phyloP scores from a whole-genome alignment of 2,888 invertebrate genomes.

The Crepidodera aurea region DNA sequence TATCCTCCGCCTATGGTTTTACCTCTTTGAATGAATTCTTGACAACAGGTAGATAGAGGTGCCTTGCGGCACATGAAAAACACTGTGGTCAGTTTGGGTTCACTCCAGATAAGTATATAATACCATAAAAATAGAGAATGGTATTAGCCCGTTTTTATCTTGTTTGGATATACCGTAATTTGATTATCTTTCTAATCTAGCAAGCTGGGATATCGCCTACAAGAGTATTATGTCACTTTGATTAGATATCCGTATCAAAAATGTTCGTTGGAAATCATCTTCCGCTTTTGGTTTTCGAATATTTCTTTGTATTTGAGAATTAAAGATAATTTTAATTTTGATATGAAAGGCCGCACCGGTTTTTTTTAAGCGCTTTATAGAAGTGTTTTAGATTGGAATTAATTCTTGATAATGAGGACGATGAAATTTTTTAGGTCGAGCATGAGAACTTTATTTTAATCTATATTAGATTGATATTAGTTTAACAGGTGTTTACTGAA shows the following conservation, averaged over 20 bases:
- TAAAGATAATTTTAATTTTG: constrained; percentile 6
- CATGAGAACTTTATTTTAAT: constrained; percentile 8
- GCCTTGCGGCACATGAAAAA: constrained; percentile 11
- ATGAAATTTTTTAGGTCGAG: constrained; percentile 4
- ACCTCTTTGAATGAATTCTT: constrained; percentile 9
- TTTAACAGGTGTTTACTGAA: constrained; percentile 4
- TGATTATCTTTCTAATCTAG: constrained; percentile 29
- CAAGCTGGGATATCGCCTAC: constrained; percentile 26
- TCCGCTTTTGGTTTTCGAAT: constrained; percentile 23
- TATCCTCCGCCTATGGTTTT: constrained; percentile 1
- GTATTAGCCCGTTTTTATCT: constrained; percentile 26
- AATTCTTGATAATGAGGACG: constrained; percentile 11
- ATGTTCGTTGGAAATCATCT: constrained; percentile 22
- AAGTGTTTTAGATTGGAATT: constrained; percentile 3
- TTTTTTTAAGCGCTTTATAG: background rate
- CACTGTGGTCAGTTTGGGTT: constrained; percentile 25
- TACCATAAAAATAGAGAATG: constrained; percentile 18
- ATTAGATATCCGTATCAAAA: constrained; percentile 30
- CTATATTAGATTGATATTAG: constrained; percentile 1
- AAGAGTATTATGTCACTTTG: constrained; percentile 29
- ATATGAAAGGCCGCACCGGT: constrained; percentile 20
- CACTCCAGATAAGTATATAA: constrained; percentile 24
- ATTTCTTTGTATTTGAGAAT: constrained; percentile 25
- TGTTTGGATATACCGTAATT: constrained; percentile 25
- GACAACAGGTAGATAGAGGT: constrained; percentile 21